phyloP scores from a whole-genome alignment of 2,797 vertebrate species.

The Phylloscopus collybita region DNA sequence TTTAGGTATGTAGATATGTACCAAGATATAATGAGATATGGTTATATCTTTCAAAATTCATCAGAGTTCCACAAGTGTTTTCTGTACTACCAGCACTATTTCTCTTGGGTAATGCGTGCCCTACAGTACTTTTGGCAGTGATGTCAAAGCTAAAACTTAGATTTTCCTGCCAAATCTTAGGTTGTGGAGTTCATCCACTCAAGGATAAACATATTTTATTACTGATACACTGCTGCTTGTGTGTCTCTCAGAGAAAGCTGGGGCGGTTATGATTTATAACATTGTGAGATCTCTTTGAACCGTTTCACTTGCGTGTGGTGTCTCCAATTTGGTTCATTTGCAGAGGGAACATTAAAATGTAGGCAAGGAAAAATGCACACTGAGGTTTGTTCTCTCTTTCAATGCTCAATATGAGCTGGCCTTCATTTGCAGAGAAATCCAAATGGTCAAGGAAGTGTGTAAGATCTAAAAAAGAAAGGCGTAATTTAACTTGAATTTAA shows the following conservation, averaged over 20 bases:
- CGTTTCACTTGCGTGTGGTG: not conserved
- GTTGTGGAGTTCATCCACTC: not conserved
- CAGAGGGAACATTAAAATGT: not conserved
- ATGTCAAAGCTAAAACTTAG: not conserved
- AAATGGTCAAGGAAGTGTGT: not conserved
- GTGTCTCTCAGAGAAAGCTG: not conserved
- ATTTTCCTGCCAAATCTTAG: not conserved
- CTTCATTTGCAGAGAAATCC: not conserved
- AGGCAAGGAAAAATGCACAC: not conserved
- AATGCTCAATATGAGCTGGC: not conserved
- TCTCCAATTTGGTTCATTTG: not conserved
- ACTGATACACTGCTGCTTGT: fast-evolving
- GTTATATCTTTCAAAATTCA: not conserved
- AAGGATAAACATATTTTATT: not conserved
- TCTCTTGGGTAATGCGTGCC: not conserved
- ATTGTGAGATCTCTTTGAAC: not conserved
- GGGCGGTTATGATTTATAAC: not conserved
- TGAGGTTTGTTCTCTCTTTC: not conserved
- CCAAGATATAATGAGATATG: not conserved
- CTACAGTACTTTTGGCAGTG: not conserved
- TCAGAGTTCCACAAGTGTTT: not conserved
- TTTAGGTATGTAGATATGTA: not conserved
- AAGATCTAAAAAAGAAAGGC: not conserved
- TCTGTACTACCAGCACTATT: not conserved
- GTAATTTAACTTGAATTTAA: not conserved